Conservation (phyloP, 1,140 invertebrate genomes). For the Drosophila nikananu region DNA sequence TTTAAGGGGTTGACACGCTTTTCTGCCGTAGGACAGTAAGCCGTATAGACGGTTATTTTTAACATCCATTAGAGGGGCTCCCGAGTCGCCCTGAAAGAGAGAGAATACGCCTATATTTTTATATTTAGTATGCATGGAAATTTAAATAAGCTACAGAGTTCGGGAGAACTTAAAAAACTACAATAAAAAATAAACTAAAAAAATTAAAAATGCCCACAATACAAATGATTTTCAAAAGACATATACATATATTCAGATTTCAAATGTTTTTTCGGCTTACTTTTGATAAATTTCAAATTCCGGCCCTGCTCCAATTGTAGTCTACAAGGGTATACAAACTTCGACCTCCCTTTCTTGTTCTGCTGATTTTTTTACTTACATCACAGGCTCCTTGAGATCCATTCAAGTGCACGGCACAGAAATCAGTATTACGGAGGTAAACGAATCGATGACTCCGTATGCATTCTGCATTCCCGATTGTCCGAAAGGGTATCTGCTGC, state of each 20-base stretch:
- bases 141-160: neutral
- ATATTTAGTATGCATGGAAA: neutral
- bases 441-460: constrained; percentile 10
- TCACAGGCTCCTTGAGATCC: constrained; percentile 59
- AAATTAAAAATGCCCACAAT: too few relatives aligned
- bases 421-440: constrained; percentile 38
- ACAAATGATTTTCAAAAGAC: too few relatives aligned
- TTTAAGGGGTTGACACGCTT: constrained; percentile 33
- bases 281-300: too few relatives aligned
- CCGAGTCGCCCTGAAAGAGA: constrained; percentile 60
- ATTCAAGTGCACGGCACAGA: constrained; percentile 49
- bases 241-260: too few relatives aligned
- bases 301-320: too few relatives aligned
- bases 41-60: constrained; percentile 25
- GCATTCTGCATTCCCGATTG: constrained; percentile 36
- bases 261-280: too few relatives aligned
- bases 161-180: too few relatives aligned
- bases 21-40: constrained; percentile 55
- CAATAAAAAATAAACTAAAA: too few relatives aligned
- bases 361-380: constrained; percentile 16
- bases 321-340: too few relatives aligned
- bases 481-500: constrained; percentile 28
- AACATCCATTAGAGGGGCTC: constrained; percentile 53
- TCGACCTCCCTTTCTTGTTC: neutral
- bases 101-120: neutral